Evolutionary conservation across 2,113 vertebrate genomes (phyloP), one percentile per base, ranked within the genome.

Genomic region (Marmota monax): DNA sequence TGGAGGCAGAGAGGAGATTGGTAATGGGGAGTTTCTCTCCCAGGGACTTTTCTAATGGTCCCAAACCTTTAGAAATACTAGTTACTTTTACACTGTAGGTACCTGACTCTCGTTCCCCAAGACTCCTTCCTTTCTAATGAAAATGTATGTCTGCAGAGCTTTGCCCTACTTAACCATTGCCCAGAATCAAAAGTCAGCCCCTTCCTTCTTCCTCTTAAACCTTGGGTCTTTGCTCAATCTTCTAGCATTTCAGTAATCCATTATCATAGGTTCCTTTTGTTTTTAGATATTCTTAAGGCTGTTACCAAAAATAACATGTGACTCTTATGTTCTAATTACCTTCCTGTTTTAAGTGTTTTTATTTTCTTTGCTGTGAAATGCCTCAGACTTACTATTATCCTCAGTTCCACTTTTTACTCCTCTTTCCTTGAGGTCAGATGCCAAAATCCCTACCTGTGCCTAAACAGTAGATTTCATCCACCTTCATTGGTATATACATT

Each of bases 1-100:
- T n/a, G 70, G 74, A 87, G 94, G 93, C 83, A 76, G 84, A 51
- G 86, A 87, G 93, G 83, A 70, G 74, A 14, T 11, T 56, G 93
- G 76, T 73, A 53, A 76, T 37, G 82, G 61, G 70, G 76, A 37
- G 29, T 32, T 74, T 74, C 88, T 69, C 51, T 77, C 65, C 27
- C 29, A 34, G 92, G n/a, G 51, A 53, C 18, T n/a, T 53, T 45
- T 83, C 69, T 72, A 10, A 63, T 16, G 76, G 63, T 45, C 58
- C 73, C 16, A 11, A 22, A 29, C 70, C 42, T 77, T 86, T 5
- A 48, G 39, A 56, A n/a, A 23, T 48, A 76, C 79, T 76, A 69
- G 93, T n/a, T 22, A 27, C 22, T 37, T 53, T 16, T 84, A 20
- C 74, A 53, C 25, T 53, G 20, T 1, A 4, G 61, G 25, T n/a